A percentile compares a stretch with the other conserved stretches of the same genome.
Evolutionary conservation across 30 jellyfish, hydroid and myxozoan genomes (phyloP).

Genomic region (Mastigias papua): DNA sequence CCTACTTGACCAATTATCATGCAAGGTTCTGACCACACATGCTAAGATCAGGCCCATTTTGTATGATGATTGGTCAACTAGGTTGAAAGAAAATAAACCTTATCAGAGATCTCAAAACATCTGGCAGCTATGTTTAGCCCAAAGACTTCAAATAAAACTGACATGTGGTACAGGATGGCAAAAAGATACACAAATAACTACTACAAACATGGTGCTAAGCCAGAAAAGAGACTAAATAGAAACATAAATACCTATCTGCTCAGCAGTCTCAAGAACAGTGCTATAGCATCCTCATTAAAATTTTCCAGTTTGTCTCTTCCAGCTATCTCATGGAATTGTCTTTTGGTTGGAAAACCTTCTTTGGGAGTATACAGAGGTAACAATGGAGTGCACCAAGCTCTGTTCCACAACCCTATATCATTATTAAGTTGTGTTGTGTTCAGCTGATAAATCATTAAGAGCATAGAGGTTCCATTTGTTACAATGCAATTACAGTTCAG

Average conservation of each 20-base stretch:
- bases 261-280: conserved; percentile 34
- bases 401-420: conserved; percentile 92
- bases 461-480: conserved; percentile 81
- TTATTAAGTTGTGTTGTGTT: conserved; percentile 76
- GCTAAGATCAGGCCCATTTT: too few relatives aligned
- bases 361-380: conserved; percentile 54
- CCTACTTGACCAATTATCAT: too few relatives aligned
- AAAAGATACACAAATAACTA: too few relatives aligned
- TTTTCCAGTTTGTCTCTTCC: conserved; percentile 25
- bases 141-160: too few relatives aligned
- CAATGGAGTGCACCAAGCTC: conserved; percentile 78
- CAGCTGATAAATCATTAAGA: conserved; percentile 82
- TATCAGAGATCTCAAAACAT: too few relatives aligned
- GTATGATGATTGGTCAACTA: too few relatives aligned
- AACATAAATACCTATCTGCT: conserved; percentile 26
- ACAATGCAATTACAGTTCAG: conserved; percentile 79
- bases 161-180: too few relatives aligned
- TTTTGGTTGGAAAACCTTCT: conserved; percentile 56
- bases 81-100: too few relatives aligned
- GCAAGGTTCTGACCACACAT: too few relatives aligned
- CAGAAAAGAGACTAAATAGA: too few relatives aligned
- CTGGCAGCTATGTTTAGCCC: too few relatives aligned
- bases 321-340: conserved; percentile 64
- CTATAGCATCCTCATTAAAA: conserved; percentile 60
- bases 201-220: too few relatives aligned